Base-by-base conservation (phyloP, 2,797 vertebrate genomes). In the Aselliscus stoliczkanus region DNA sequence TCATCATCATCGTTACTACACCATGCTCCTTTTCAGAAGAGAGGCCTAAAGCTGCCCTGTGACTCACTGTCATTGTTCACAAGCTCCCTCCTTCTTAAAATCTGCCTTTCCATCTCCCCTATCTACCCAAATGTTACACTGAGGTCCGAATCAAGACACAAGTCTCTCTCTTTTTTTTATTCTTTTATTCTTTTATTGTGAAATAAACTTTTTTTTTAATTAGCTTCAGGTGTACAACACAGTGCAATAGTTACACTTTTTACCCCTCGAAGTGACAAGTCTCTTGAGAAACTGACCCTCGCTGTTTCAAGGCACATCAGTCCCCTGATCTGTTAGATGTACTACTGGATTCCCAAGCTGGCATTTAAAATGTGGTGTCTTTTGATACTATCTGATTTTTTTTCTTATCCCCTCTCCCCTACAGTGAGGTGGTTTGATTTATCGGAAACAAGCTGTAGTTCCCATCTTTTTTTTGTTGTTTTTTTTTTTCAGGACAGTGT, bases 301-400 rank as follows among this genome's bases (percentile, higher is more conserved):
- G 31, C 39, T 77, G 4, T 52, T 37, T 75, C 7, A 50, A 4
- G 39, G 14, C 29, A 80, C 9, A 7, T 10, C 0, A 14, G 54
- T 83, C 52, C 56, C 76, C 44, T 50, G 10, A 44, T 58, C n/a
- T 39, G 10, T 18, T 77, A 64, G 34, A 62, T 42, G 18, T 42
- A 42, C 56, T 27, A 21, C 42, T 39, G 27, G 29, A 56, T 80
- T 87, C 44, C 65, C 88, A 54, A 23, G 5, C n/a, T 47, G 34
- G 56, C 5, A 23, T 60, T 85, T 87, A 56, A 76, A 93, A 86
- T 77, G 50, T 23, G 50, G 67, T 77, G 27, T 50, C n/a, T 82
- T 83, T 65, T 34, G 23, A 6, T 31, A 2, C 25, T 67, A 25
- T 62, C 69, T 67, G 39, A 6, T 44, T 82, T 76, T 31, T 88